Evolutionary conservation across 2,888 invertebrate genomes (phyloP).

Genomic region (Tridacna crocea): DNA sequence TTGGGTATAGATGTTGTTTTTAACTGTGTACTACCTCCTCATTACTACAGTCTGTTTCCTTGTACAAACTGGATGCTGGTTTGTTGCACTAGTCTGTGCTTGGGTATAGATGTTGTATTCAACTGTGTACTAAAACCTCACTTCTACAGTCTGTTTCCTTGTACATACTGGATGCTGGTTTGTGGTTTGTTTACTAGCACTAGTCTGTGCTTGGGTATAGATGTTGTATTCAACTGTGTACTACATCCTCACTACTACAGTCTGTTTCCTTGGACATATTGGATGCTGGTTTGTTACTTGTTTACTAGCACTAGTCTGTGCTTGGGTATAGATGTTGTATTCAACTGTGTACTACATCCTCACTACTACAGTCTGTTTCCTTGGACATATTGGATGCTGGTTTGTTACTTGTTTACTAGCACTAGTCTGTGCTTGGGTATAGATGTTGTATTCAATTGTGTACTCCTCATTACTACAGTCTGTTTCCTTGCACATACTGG

Average conservation of each 20-base stretch:
- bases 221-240: neutral
- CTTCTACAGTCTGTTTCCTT: neutral
- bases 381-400: constrained; percentile 11
- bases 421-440: constrained; percentile 12
- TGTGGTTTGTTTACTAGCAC: neutral
- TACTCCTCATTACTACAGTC: neutral
- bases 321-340: neutral
- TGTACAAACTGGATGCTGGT: constrained; percentile 19
- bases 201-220: constrained; percentile 3
- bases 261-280: neutral
- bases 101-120: neutral
- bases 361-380: neutral
- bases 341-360: neutral
- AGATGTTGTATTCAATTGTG: neutral
- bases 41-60: neutral
- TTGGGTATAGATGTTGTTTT: neutral
- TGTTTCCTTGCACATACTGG: constrained; percentile 1
- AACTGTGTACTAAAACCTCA: neutral
- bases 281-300: neutral
- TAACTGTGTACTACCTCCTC: neutral
- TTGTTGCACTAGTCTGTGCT: constrained; percentile 17
- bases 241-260: neutral
- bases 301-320: constrained; percentile 15
- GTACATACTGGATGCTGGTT: constrained; percentile 10
- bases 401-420: neutral